Evolutionary conservation across 2,888 invertebrate genomes (phyloP), one percentile per base, ranked within the genome.

Genomic region (Ischnus inquisitorius): DNA sequence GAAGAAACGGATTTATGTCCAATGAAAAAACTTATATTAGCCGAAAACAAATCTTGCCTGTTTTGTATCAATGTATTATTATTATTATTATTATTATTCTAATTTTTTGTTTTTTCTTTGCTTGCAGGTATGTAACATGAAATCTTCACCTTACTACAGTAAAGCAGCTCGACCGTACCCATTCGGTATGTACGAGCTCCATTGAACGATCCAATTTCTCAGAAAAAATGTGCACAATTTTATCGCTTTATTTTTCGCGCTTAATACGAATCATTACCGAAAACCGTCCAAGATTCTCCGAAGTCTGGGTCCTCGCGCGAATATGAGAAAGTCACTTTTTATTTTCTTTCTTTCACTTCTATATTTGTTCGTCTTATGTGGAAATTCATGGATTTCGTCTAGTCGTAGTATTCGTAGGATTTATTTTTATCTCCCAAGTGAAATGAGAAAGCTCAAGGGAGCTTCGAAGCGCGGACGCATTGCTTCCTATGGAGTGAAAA

Each of bases 391-490:
- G 60, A 68, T 74, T 82, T 78, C 68, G 25, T 12, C 19, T 34
- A 43, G 54, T 78, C 68, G 60, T 25, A 74, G 74, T 82, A 64
- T 74, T 69, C 39, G 39, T 12, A 62, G 74, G 62, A 82, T 68
- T 72, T 43, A 68, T 68, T 68, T 34, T 72, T 51, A 72, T 67
- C 43, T 14, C 41, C 19, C 19, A 51, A 16, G 68, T 39, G 28
- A 82, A 67, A 80, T 51, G 62, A 76, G 62, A 72, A 72, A 39
- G 43, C 74, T 68, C 28, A 51, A 34, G 54, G 51, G 65, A 78
- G 64, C 41, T 69, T 84, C 68, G 67, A 25, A 46, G 62, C 64
- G 57, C 67, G 60, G 41, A n/a, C 57, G 72, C 72, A 68, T 62
- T 67, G 60, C 65, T 68, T 14, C 34, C 57, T 22, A 25, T 57